These are phyloP conservation scores for Strix aluco DNA, from an alignment of 2,113 vertebrate species.

Conservation along the genomic window DNA sequence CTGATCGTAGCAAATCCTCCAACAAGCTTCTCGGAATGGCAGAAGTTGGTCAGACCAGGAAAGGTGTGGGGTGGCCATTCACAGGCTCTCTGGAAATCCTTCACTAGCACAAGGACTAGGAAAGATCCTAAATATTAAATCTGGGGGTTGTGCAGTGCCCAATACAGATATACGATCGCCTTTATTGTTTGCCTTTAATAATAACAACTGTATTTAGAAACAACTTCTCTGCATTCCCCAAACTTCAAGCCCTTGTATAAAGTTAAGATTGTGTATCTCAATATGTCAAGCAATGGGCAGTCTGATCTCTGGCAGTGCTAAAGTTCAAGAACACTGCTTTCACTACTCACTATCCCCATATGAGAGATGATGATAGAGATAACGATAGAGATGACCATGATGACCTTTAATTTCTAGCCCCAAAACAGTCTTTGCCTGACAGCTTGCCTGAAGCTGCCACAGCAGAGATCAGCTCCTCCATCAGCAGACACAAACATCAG, in stretches of 20 bases:
- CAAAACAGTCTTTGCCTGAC: background rate
- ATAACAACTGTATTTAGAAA: background rate
- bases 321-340: background rate
- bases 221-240: background rate
- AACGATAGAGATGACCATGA: background rate
- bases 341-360: background rate
- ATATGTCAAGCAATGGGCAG: background rate
- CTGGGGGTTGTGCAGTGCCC: too few species aligned
- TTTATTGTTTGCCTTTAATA: background rate
- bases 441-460: background rate
- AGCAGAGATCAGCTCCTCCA: background rate
- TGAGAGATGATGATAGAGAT: background rate
- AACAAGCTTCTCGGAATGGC: background rate
- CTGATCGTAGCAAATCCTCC: background rate
- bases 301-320: background rate
- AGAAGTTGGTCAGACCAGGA: background rate
- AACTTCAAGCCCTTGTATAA: background rate
- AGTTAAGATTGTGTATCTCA: background rate
- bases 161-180: accelerated
- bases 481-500: background rate
- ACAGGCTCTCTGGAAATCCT: background rate
- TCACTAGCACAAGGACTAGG: background rate
- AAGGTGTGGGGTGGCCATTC: background rate
- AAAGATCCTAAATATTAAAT: background rate
- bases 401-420: background rate